These are phyloP conservation scores for Melierax canorus DNA, from an alignment of 2,113 vertebrate species.

Conservation along the genomic window DNA sequence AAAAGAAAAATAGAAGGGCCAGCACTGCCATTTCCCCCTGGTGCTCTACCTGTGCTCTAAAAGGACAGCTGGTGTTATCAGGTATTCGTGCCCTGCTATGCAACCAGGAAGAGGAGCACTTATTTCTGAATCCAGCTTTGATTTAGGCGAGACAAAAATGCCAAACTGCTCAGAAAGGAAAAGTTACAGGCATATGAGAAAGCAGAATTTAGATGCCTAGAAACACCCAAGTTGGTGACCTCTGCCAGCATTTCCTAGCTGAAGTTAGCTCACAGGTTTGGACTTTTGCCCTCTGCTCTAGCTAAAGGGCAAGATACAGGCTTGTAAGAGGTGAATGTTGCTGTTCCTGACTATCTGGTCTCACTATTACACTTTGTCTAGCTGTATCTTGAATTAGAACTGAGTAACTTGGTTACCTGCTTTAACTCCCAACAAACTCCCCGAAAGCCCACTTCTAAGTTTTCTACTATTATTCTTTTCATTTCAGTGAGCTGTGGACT, in stretches of 20 bases:
- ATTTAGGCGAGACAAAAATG: neutral
- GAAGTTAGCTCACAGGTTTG: neutral
- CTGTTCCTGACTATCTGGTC: neutral
- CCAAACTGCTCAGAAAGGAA: neutral
- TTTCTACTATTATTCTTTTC: neutral
- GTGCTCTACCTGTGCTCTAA: neutral
- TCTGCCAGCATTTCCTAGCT: neutral
- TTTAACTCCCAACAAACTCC: neutral
- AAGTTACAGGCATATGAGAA: neutral
- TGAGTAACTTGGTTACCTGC: neutral
- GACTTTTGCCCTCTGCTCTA: neutral
- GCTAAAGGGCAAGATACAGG: neutral
- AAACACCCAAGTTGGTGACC: neutral
- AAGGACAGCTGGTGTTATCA: neutral
- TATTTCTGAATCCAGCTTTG: neutral
- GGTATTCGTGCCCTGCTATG: neutral
- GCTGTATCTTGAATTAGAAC: neutral
- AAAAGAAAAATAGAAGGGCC: neutral
- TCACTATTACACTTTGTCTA: neutral
- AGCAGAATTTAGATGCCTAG: neutral
- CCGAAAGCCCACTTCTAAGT: neutral
- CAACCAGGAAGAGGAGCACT: neutral
- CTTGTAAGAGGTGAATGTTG: neutral
- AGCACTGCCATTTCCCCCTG: neutral
- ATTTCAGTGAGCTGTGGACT: neutral